A percentile compares a stretch with the other conserved stretches of the same genome.
Conservation (phyloP, 2,888 invertebrate species). For the Adela reaumurella region DNA sequence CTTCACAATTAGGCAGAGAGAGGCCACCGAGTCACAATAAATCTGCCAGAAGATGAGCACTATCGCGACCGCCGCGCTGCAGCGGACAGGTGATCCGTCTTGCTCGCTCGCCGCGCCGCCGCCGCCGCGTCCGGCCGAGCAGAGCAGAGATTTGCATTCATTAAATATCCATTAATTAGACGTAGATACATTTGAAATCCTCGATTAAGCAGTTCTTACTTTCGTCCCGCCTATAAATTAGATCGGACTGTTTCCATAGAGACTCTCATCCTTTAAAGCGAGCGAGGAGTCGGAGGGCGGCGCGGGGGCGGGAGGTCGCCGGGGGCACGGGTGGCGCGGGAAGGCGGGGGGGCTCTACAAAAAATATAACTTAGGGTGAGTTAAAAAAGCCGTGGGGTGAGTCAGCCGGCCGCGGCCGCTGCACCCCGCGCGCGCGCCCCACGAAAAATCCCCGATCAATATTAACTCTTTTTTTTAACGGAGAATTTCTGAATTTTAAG, state of each 20-base stretch:
- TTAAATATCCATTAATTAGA: slow-evolving; percentile 7
- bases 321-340: slow-evolving; percentile 20
- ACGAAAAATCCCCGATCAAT: slow-evolving; percentile 58
- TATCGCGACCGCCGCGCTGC: too few relatives aligned
- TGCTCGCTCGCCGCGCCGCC: not conserved
- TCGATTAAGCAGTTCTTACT: slow-evolving; percentile 57
- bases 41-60: too few relatives aligned
- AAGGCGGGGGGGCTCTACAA: slow-evolving; percentile 44
- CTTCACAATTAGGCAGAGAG: too few relatives aligned
- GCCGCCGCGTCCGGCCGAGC: not conserved
- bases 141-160: not conserved
- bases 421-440: slow-evolving; percentile 37
- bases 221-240: slow-evolving; percentile 55
- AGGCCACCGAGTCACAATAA: too few relatives aligned
- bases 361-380: slow-evolving; percentile 60
- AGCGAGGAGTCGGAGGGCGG: slow-evolving; percentile 18
- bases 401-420: slow-evolving; percentile 52
- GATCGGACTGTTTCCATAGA: slow-evolving; percentile 58
- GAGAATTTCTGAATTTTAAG: slow-evolving; percentile 5
- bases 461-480: slow-evolving; percentile 52
- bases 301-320: slow-evolving; percentile 6
- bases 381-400: slow-evolving; percentile 57
- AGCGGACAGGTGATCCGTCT: too few relatives aligned
- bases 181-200: slow-evolving; percentile 51
- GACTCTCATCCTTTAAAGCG: slow-evolving; percentile 59